Percentiles rank a stretch among this genome's conserved stretches.
These are phyloP conservation scores for Oligia strigilis DNA, from an alignment of 2,888 invertebrate genomes.

Conservation along the genomic window DNA sequence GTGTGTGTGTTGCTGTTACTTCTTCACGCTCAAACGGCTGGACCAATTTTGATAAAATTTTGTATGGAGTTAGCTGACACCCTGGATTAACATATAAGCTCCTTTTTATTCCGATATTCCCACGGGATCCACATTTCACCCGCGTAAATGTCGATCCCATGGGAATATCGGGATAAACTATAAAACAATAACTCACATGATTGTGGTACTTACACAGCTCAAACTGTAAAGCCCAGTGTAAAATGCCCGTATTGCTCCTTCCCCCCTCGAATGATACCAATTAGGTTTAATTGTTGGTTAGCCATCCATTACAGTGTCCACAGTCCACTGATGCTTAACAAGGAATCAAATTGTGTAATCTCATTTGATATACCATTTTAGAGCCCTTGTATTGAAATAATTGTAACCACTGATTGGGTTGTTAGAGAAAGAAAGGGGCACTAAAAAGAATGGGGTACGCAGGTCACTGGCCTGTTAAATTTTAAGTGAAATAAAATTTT, in stretches of 20 bases:
- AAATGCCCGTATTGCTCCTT: slow-evolving; percentile 72
- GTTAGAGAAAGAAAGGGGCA: slow-evolving; percentile 15
- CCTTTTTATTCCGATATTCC: no score
- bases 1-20: no score
- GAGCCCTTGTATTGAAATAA: slow-evolving; percentile 48
- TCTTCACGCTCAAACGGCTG: no score
- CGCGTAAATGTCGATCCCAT: no score
- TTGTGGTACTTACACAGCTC: background rate
- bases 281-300: slow-evolving; percentile 83
- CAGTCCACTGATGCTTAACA: slow-evolving; percentile 51
- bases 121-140: no score
- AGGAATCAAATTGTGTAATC: slow-evolving; percentile 66
- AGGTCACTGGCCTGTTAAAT: slow-evolving; percentile 14
- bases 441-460: slow-evolving; percentile 10
- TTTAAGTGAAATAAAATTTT: background rate
- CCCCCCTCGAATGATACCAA: slow-evolving; percentile 75
- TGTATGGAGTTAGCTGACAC: no score
- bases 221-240: slow-evolving; percentile 52
- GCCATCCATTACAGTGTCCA: slow-evolving; percentile 62
- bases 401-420: slow-evolving; percentile 46
- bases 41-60: no score
- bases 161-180: no score
- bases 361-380: slow-evolving; percentile 47
- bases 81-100: no score
- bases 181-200: background rate